These are phyloP conservation scores for Elanoides forficatus DNA, from an alignment of 2,113 vertebrate genomes.

Conservation along the genomic window DNA sequence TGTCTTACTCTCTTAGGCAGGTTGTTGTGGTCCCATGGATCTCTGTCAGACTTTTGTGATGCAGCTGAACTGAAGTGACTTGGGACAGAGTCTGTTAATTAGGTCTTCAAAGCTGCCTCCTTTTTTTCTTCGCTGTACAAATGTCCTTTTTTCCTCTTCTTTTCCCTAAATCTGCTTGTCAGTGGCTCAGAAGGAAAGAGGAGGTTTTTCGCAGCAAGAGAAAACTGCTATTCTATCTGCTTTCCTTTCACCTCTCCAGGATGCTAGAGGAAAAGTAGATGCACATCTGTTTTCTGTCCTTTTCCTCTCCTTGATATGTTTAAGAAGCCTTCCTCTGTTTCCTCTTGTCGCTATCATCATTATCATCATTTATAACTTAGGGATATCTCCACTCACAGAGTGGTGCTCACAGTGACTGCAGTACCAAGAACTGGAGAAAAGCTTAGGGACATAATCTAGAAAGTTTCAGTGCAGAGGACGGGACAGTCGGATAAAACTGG, in stretches of 20 bases:
- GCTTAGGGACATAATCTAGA: background rate
- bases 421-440: background rate
- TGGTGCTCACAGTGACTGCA: accelerated
- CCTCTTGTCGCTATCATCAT: background rate
- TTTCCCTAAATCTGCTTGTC: slow-evolving; percentile 19
- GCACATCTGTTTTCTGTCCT: background rate
- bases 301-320: background rate
- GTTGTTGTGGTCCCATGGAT: background rate
- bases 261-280: background rate
- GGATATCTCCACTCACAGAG: background rate
- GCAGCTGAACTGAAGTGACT: slow-evolving; percentile 14
- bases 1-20: background rate
- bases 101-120: background rate
- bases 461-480: background rate
- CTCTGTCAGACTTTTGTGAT: slow-evolving; percentile 26
- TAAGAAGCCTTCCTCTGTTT: background rate
- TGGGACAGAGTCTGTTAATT: slow-evolving; percentile 16
- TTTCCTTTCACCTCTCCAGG: background rate
- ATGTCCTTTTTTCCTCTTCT: background rate
- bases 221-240: background rate
- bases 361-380: background rate
- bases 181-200: background rate
- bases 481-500: background rate
- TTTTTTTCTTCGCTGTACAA: background rate
- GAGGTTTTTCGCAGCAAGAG: background rate